phyloP scores from a whole-genome alignment of 2,113 vertebrate genomes.

The Brienomyrus brachyistius region DNA sequence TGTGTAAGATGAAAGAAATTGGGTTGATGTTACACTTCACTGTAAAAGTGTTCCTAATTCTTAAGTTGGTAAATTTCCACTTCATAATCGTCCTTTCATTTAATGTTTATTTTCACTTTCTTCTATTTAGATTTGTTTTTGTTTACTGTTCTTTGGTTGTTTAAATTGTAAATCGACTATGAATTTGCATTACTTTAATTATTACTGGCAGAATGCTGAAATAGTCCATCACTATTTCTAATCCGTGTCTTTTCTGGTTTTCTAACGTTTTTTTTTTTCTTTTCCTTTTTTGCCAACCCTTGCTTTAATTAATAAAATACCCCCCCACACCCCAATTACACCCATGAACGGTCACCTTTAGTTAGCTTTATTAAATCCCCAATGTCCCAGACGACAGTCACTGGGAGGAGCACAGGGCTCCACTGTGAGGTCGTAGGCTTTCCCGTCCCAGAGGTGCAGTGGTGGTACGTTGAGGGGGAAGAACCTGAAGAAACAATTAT shows the following conservation, averaged over 20 bases:
- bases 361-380: constrained; percentile 81
- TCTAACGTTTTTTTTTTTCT: constrained; percentile 48
- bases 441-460: constrained; percentile 83
- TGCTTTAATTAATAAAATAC: constrained; percentile 26
- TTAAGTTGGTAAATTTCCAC: neutral
- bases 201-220: neutral
- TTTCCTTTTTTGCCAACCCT: constrained; percentile 38
- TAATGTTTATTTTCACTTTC: neutral
- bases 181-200: neutral
- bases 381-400: constrained; percentile 70
- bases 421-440: constrained; percentile 81
- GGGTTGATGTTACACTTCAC: neutral
- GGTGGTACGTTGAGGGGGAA: constrained; percentile 78
- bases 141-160: neutral
- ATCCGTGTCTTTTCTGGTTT: constrained; percentile 36
- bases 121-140: neutral
- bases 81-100: neutral
- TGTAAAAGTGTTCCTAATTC: neutral
- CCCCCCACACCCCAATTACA: constrained; percentile 29
- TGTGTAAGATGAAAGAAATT: neutral
- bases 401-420: constrained; percentile 67
- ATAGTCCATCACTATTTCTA: constrained; percentile 26
- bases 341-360: constrained; percentile 38
- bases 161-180: neutral
- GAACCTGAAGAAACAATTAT: constrained; percentile 64